phyloP scores from a whole-genome alignment of 2,888 invertebrate genomes.

The Leucozona laternaria region DNA sequence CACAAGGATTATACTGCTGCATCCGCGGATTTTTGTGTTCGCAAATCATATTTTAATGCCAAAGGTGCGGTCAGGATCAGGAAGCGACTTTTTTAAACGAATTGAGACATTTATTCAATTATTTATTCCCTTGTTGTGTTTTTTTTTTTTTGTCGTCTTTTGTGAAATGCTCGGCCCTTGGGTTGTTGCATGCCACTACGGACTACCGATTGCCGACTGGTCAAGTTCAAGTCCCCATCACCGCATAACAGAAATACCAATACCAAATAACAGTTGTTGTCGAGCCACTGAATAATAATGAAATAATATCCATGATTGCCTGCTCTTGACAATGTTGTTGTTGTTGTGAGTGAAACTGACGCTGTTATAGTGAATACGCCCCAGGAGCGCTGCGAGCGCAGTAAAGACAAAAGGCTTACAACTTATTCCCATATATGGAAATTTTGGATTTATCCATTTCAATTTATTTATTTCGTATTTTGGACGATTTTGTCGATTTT shows the following conservation, averaged over 20 bases:
- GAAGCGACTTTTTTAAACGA: constrained; percentile 58
- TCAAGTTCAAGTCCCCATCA: constrained; percentile 58
- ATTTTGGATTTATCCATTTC: constrained; percentile 69
- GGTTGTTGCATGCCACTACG: constrained; percentile 38
- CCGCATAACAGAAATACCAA: constrained; percentile 71
- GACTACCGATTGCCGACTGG: neutral
- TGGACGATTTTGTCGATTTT: constrained; percentile 44
- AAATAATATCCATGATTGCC: constrained; percentile 73
- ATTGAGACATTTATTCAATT: constrained; percentile 75
- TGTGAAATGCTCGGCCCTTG: constrained; percentile 28
- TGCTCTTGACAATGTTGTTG: constrained; percentile 48
- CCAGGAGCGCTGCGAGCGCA: constrained; percentile 23
- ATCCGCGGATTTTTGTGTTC: constrained; percentile 9
- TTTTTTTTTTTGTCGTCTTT: neutral
- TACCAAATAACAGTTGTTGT: constrained; percentile 74
- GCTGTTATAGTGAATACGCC: constrained; percentile 35
- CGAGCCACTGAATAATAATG: constrained; percentile 75
- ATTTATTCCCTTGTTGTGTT: constrained; percentile 52
- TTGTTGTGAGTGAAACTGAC: constrained; percentile 20
- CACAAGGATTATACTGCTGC: constrained; percentile 14
- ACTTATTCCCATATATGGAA: constrained; percentile 75
- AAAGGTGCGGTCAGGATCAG: constrained; percentile 58
- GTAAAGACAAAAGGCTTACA: constrained; percentile 73
- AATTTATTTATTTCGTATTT: constrained; percentile 68
- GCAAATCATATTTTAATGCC: constrained; percentile 64